Conservation (phyloP, 2,797 vertebrate genomes). For the Apogon hyalosoma region DNA sequence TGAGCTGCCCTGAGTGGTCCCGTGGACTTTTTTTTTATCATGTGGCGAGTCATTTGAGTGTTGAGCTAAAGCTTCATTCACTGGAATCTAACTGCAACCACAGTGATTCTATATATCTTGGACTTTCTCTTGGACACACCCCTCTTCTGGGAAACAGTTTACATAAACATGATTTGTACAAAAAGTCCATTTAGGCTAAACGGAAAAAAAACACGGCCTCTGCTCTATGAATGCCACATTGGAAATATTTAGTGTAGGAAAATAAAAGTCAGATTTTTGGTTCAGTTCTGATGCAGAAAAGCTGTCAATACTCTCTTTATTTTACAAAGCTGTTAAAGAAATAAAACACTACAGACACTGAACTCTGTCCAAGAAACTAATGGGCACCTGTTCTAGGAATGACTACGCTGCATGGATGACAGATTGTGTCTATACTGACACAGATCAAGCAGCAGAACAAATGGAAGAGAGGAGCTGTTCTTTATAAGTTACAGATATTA, state of each 20-base stretch:
- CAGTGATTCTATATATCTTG: not conserved
- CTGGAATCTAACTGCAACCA: too few relatives aligned
- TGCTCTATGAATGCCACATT: conserved; percentile 24
- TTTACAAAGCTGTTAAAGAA: conserved; percentile 7
- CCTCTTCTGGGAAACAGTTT: conserved; percentile 25
- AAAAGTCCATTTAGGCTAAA: conserved; percentile 45
- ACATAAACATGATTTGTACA: conserved; percentile 31
- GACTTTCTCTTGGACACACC: conserved; percentile 5
- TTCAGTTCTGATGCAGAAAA: conserved; percentile 2
- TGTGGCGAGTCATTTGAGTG: too few relatives aligned
- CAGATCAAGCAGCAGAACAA: conserved; percentile 25
- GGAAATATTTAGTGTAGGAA: conserved; percentile 57
- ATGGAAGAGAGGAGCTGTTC: not conserved
- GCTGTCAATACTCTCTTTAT: conserved; percentile 18
- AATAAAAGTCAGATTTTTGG: conserved; percentile 20
- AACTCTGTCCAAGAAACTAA: conserved; percentile 19
- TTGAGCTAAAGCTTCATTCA: too few relatives aligned
- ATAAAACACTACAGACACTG: conserved; percentile 6
- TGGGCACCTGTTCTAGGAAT: conserved; percentile 52
- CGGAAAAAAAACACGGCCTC: conserved; percentile 16
- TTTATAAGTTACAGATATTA: conserved; percentile 3
- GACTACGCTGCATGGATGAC: conserved; percentile 29
- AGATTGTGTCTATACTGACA: conserved; percentile 8
- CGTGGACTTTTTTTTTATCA: too few relatives aligned
- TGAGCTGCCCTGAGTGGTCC: too few relatives aligned